Evolutionary conservation across 1,140 invertebrate species (phyloP), one percentile per base, ranked within the genome.

Genomic region (Ostrea denselamellosa): DNA sequence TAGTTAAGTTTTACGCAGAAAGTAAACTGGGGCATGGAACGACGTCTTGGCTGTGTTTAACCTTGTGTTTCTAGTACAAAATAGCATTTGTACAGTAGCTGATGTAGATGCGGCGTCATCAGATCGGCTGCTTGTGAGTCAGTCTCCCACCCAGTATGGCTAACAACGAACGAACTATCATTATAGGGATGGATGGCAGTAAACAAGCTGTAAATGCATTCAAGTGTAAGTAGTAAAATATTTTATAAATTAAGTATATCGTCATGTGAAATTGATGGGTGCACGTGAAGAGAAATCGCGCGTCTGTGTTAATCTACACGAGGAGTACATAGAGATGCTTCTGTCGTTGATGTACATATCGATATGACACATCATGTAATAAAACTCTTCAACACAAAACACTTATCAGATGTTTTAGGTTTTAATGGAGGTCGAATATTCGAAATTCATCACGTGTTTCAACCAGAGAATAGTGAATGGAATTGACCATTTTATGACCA

Each of bases 101-200:
- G 34, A 44, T 5, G 34, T n/a, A 0, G 19, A 62, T 19, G 56
- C n/a, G 56, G 0, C 17, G 56, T 62, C 34, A 44, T 44, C 34
- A 44, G 34, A 44, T 44, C 34, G 34, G 5, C 34, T 44, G n/a
- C n/a, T 62, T 19, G n/a, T 62, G 17, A 62, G 56, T 62, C 17
- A 5, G 56, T 17, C n/a, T 62, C 19, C 56, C 2, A n/a, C 3
- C 14, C 56, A 62, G 14, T 3, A 62, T 62, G 56, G n/a, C 56
- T 19, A n/a, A 62, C 56, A 8, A n/a, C n/a, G 56, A 51, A 34
- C 25, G 71, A 51, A 81, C 71, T 19, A 28, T 81, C 14, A 22
- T 81, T 8, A 22, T 81, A 81, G 71, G 19, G 44, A 81, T 81
- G 71, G 71, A 81, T 81, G 71, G 71, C 28, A 81, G 71, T 22